Base-by-base conservation (phyloP, 2,888 invertebrate species). In the Aethes cnicana region DNA sequence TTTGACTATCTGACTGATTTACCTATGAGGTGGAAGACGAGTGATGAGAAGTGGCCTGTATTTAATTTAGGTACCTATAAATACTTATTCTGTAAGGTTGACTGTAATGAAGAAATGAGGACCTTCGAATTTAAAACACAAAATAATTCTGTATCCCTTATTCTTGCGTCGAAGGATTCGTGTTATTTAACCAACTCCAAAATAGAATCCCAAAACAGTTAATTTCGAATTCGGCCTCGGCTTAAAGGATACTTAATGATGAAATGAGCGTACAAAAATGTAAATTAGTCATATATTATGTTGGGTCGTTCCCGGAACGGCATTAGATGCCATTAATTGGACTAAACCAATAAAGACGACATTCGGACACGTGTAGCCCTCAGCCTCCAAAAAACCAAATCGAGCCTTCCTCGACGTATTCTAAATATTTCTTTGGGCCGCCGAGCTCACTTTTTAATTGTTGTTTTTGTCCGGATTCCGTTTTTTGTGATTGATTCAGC, bases 401-500 rank as follows among this genome's bases (percentile, higher is more conserved):
- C 55, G 60, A 64, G 59, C 60, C 63, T 67, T 57, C 62, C 63
- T 60, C 57, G 60, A 66, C 79, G 80, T 80, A 88, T 88, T 85
- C 79, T 82, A 85, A 88, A 86, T 84, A 87, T 89, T 86, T 84
- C 85, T 83, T 81, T 77, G 74, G 78, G 59, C 74, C 68, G 72
- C 75, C 79, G 70, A 72, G 69, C 71, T 75, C 70, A 58, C 56
- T 66, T 69, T 85, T 88, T 89, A 89, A 89, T 89, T 89, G 87
- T 88, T 81, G 87, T 88, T 88, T 88, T 89, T 89, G 81, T 85
- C 75, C 81, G 84, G 74, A 86, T 87, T 85, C 86, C 81, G 77
- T 86, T 88, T 88, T 89, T 88, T 88, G 84, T 87, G 84, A 86
- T 85, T 84, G 87, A 88, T 85, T 84, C 85, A 82, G 79, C 83